A percentile compares a stretch with the other conserved stretches of the same genome.
These are phyloP conservation scores for Carterocephalus palaemon DNA, from an alignment of 2,888 invertebrate genomes.

Conservation along the genomic window DNA sequence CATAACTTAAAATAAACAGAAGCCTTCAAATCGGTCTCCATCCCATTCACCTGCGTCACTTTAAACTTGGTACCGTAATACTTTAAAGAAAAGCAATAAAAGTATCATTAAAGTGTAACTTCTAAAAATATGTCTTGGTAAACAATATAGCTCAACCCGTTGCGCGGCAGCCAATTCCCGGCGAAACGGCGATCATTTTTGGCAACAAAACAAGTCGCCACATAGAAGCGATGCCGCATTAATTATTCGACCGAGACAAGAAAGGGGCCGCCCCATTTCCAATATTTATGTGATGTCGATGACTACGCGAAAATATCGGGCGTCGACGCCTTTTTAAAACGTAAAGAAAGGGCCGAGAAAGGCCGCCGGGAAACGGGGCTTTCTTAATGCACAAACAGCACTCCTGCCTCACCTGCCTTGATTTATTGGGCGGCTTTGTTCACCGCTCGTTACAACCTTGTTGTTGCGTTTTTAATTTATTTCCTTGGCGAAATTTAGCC, in stretches of 20 bases:
- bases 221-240: constrained; percentile 71
- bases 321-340: constrained; percentile 78
- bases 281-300: constrained; percentile 80
- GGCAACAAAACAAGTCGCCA: constrained; percentile 68
- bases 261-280: constrained; percentile 77
- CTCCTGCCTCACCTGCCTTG: constrained; percentile 72
- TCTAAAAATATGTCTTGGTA: constrained; percentile 22
- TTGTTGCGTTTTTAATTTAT: constrained; percentile 80
- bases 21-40: too few species aligned
- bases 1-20: too few species aligned
- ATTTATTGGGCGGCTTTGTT: constrained; percentile 77
- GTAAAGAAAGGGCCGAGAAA: constrained; percentile 75
- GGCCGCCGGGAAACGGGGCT: constrained; percentile 70
- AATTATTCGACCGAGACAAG: constrained; percentile 77
- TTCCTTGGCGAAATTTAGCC: constrained; percentile 67
- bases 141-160: constrained; percentile 29
- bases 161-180: constrained; percentile 45
- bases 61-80: too few species aligned
- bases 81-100: constrained; percentile 4
- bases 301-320: constrained; percentile 76
- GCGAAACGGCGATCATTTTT: constrained; percentile 55
- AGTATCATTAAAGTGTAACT: constrained; percentile 10
- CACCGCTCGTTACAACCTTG: constrained; percentile 74
- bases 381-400: constrained; percentile 78
- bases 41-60: too few species aligned